phyloP scores from a whole-genome alignment of 2,797 vertebrate species.

The Danionella dracula region DNA sequence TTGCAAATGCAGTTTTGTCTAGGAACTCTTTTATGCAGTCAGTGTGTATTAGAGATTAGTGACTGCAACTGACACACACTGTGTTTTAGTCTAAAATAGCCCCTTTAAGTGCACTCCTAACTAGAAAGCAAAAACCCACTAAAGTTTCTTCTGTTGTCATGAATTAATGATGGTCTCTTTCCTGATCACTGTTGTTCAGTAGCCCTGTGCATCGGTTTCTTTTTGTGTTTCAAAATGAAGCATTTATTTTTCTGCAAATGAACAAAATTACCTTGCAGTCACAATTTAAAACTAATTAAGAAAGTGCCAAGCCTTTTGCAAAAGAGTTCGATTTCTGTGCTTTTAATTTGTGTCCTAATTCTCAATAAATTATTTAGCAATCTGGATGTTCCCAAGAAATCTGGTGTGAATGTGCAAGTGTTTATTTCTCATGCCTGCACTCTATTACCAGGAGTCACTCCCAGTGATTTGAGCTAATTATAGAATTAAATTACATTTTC shows the following conservation, averaged over 20 bases:
- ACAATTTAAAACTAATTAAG: neutral
- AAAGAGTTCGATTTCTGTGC: slow-evolving; percentile 11
- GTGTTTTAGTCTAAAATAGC: slow-evolving; percentile 50
- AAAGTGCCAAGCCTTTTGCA: neutral
- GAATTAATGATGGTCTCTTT: slow-evolving; percentile 45
- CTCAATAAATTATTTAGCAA: slow-evolving; percentile 35
- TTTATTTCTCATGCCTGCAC: slow-evolving; percentile 40
- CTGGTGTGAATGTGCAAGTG: slow-evolving; percentile 34
- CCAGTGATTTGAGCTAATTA: slow-evolving; percentile 53
- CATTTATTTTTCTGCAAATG: no score
- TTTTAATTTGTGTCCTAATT: slow-evolving; percentile 40
- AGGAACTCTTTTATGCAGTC: slow-evolving; percentile 46
- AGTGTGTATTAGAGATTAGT: slow-evolving; percentile 35
- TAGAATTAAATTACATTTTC: slow-evolving; percentile 54
- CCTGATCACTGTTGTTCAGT: slow-evolving; percentile 26
- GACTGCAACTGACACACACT: slow-evolving; percentile 49
- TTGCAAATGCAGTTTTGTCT: slow-evolving; percentile 26
- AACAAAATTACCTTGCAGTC: neutral
- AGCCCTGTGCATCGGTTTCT: neutral
- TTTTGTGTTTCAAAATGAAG: no score
- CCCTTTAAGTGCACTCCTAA: slow-evolving; percentile 39
- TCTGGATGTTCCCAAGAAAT: slow-evolving; percentile 20
- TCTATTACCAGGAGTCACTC: slow-evolving; percentile 38
- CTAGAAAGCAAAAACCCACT: slow-evolving; percentile 28
- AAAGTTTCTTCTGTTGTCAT: slow-evolving; percentile 34